Conservation (phyloP, 1,140 invertebrate genomes). For the Pseudomyrmex concolor region DNA sequence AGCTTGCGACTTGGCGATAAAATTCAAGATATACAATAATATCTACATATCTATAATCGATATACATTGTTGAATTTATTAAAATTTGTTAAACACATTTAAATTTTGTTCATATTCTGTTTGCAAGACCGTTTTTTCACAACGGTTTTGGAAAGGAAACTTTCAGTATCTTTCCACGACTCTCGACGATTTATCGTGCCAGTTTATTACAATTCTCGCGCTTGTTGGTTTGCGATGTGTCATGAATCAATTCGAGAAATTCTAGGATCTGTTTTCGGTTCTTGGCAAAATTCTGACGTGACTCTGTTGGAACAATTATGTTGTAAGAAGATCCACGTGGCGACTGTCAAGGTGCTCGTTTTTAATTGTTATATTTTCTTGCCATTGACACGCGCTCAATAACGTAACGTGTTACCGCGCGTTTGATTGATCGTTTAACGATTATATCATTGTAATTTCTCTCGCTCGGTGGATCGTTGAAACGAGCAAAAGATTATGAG, state of each 20-base stretch:
- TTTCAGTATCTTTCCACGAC: not conserved
- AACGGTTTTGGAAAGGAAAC: not conserved
- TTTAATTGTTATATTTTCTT: not conserved
- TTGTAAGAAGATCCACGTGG: not conserved
- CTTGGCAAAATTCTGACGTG: slow-evolving; percentile 19
- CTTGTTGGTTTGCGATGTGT: slow-evolving; percentile 13
- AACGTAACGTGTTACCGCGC: not conserved
- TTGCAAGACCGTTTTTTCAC: not conserved
- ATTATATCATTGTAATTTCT: slow-evolving; percentile 47
- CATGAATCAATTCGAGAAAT: slow-evolving; percentile 33
- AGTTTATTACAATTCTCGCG: not conserved
- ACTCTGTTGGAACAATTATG: not conserved
- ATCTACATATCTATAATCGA: too few species aligned
- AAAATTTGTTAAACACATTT: not conserved
- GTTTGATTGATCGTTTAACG: slow-evolving; percentile 5
- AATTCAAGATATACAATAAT: too few species aligned
- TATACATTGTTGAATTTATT: not conserved
- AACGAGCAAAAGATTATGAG: slow-evolving; percentile 24
- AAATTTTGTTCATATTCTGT: not conserved
- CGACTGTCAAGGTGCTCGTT: slow-evolving; percentile 1
- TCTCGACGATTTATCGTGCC: slow-evolving; percentile 6
- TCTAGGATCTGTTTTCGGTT: slow-evolving; percentile 37
- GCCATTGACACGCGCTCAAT: not conserved
- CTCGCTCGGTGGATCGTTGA: slow-evolving; percentile 36
- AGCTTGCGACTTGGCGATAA: too few species aligned